phyloP scores from a whole-genome alignment of 2,888 invertebrate genomes.

The Orchestes rusci region DNA sequence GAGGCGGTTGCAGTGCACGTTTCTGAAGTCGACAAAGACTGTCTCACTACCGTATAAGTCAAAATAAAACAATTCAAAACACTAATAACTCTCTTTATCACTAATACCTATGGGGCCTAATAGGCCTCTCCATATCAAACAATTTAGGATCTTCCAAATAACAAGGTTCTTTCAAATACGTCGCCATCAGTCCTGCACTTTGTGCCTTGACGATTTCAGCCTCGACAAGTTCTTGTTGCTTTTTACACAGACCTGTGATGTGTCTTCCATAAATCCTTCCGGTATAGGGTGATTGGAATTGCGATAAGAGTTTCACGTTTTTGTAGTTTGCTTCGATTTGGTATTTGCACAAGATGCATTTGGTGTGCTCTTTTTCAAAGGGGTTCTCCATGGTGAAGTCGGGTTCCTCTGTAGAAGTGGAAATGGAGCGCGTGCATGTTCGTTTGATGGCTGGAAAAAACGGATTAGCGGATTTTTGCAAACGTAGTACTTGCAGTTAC shows the following conservation, averaged over 20 bases:
- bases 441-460: not conserved
- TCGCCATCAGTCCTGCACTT: constrained; percentile 74
- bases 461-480: not conserved
- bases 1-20: constrained; percentile 51
- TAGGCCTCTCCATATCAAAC: constrained; percentile 81
- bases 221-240: constrained; percentile 70
- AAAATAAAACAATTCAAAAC: not conserved
- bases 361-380: constrained; percentile 60
- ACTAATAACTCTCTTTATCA: too few relatives aligned
- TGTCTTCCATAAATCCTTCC: constrained; percentile 87
- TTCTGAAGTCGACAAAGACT: constrained; percentile 70
- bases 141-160: constrained; percentile 84
- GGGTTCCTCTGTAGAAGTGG: constrained; percentile 41
- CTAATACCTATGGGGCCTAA: constrained; percentile 72
- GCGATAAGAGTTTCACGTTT: constrained; percentile 83
- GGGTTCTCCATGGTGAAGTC: constrained; percentile 67
- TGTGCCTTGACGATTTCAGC: constrained; percentile 69
- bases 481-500: too few relatives aligned
- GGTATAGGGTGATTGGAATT: constrained; percentile 94
- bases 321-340: constrained; percentile 83
- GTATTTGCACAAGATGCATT: constrained; percentile 78
- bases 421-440: not conserved
- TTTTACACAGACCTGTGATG: constrained; percentile 86
- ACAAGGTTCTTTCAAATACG: constrained; percentile 68
- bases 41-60: constrained; percentile 59